Evolutionary conservation across 2,888 invertebrate genomes (phyloP).

Genomic region (Pseudoips prasinana): DNA sequence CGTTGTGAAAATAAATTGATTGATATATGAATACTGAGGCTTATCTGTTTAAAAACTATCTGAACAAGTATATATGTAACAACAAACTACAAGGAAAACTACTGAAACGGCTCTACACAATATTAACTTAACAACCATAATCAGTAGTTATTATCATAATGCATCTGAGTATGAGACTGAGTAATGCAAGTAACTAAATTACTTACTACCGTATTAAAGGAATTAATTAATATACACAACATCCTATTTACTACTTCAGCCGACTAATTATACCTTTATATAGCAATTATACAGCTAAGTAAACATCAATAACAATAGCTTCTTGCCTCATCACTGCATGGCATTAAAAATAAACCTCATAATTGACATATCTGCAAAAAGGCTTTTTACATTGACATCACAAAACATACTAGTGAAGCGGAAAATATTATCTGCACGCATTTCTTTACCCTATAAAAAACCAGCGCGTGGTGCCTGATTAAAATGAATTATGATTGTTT

Average conservation of each 20-base stretch:
- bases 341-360: conserved; percentile 49
- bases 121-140: conserved; percentile 38
- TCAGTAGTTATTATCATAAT: no score
- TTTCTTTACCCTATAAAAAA: conserved; percentile 44
- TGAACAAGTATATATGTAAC: no score
- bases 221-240: no score
- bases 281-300: conserved; percentile 7
- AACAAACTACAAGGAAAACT: no score
- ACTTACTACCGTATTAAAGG: no score
- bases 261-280: conserved; percentile 1
- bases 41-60: no score
- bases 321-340: conserved; percentile 20
- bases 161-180: no score
- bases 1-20: no score
- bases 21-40: no score
- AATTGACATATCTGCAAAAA: conserved; percentile 52
- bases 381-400: conserved; percentile 36
- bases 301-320: conserved; percentile 42
- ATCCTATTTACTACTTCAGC: neutral
- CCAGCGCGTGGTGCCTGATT: conserved; percentile 41
- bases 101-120: no score
- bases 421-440: conserved; percentile 71
- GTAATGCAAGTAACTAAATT: no score
- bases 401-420: conserved; percentile 46
- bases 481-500: conserved; percentile 63